phyloP scores from a whole-genome alignment of 2,113 vertebrate species.

The Petrocephalus zakoni region DNA sequence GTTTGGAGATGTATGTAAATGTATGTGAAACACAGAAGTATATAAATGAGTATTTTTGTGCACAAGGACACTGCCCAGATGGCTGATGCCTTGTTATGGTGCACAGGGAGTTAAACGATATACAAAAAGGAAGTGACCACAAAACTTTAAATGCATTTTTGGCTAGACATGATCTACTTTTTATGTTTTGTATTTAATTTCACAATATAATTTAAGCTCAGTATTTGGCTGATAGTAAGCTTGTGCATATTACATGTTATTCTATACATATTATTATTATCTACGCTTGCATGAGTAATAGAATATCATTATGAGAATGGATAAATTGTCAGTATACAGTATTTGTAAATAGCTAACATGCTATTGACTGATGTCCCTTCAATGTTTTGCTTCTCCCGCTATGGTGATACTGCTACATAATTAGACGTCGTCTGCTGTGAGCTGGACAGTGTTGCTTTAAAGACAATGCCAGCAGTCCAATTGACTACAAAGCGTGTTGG shows the following conservation, averaged over 20 bases:
- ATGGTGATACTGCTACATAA: slow-evolving; percentile 4
- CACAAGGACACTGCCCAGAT: not conserved
- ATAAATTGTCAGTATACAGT: not conserved
- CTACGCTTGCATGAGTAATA: not conserved
- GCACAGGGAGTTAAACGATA: not conserved
- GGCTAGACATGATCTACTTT: not conserved
- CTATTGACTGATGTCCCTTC: not conserved
- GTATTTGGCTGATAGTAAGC: not conserved
- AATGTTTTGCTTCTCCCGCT: not conserved
- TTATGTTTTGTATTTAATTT: not conserved
- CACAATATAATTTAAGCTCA: not conserved
- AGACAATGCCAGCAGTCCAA: slow-evolving; percentile 2
- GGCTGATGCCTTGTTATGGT: not conserved
- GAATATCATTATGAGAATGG: not conserved
- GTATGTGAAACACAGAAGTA: not conserved
- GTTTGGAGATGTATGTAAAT: not conserved
- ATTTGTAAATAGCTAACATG: not conserved
- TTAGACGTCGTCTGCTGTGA: slow-evolving; percentile 1
- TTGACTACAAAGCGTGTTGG: not conserved
- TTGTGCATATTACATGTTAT: not conserved
- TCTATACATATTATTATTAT: not conserved
- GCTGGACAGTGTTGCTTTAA: not conserved
- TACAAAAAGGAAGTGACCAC: not conserved
- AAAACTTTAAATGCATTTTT: not conserved
- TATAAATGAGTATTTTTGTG: not conserved